Percentiles rank a stretch among this genome's conserved stretches.
phyloP scores from a whole-genome alignment of 2,797 vertebrate genomes.

The Neomorphus geoffroyi region DNA sequence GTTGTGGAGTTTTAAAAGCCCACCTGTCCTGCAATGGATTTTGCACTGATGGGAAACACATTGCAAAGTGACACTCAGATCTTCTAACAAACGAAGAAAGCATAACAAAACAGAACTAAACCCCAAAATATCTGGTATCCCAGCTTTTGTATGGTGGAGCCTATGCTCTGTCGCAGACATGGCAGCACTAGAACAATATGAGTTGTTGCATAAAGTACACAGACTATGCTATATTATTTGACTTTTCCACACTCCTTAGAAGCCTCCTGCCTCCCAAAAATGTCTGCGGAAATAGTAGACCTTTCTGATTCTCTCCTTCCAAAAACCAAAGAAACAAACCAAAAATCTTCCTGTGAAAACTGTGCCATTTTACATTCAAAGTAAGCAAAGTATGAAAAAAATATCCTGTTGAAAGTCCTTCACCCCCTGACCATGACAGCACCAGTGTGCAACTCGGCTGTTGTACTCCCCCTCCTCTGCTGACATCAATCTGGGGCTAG shows the following conservation, averaged over 20 bases:
- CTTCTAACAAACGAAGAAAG: neutral
- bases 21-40: neutral
- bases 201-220: neutral
- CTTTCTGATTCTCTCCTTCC: neutral
- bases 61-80: neutral
- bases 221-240: neutral
- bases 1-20: neutral
- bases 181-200: neutral
- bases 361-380: rapidly evolving
- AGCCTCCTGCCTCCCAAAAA: neutral
- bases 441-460: neutral
- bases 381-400: neutral
- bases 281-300: neutral
- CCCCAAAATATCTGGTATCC: rapidly evolving
- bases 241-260: neutral
- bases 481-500: neutral
- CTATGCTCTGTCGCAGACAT: neutral
- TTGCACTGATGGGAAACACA: neutral
- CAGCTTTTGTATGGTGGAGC: neutral
- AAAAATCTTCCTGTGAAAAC: neutral
- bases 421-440: rapidly evolving
- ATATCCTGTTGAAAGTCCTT: neutral
- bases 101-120: neutral
- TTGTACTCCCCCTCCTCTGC: neutral
- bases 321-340: neutral